Evolutionary conservation across 2,113 vertebrate species (phyloP).

Genomic region (Ctenodactylus gundi): DNA sequence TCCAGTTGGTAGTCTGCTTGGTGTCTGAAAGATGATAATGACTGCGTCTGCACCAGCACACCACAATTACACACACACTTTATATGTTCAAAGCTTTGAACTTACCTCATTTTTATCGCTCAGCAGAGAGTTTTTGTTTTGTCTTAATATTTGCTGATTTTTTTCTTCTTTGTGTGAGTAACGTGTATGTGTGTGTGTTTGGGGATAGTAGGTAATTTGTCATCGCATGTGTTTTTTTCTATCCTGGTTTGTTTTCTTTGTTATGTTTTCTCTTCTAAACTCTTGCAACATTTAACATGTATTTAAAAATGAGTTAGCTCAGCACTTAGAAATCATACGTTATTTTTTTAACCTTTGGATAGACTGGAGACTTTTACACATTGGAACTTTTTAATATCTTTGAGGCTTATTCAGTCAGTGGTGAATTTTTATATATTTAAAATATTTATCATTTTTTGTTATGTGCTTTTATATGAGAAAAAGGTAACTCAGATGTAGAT

Average conservation of each 20-base stretch:
- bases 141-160: not conserved
- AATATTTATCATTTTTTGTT: conserved; percentile 32
- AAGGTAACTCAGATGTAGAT: not conserved
- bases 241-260: not conserved
- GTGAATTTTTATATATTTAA: not conserved
- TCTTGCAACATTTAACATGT: not conserved
- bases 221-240: not conserved
- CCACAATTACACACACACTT: not conserved
- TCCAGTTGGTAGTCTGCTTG: not conserved
- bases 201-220: not conserved
- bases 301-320: conserved; percentile 33
- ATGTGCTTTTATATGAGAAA: not conserved
- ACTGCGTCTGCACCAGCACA: not conserved
- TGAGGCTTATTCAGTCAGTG: not conserved
- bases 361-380: not conserved
- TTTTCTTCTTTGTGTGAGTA: not conserved
- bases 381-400: conserved; percentile 1
- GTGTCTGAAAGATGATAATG: not conserved
- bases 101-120: not conserved
- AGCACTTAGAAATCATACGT: not conserved
- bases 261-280: not conserved
- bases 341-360: not conserved
- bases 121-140: not conserved
- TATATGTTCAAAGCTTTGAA: not conserved
- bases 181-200: not conserved